These are phyloP conservation scores for Thymelicus sylvestris DNA, from an alignment of 2,888 invertebrate species.

Conservation along the genomic window DNA sequence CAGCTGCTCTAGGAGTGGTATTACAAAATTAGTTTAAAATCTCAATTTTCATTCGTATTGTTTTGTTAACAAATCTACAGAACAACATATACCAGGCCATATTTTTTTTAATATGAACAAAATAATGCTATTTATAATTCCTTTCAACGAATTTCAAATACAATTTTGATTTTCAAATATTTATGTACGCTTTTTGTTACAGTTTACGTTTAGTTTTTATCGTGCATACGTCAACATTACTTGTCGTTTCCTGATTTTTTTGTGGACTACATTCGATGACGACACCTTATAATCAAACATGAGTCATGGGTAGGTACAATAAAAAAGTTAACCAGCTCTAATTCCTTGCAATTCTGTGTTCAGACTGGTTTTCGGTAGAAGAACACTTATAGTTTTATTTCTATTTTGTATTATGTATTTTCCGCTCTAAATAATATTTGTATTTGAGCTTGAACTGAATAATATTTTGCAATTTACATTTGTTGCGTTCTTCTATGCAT, in stretches of 20 bases:
- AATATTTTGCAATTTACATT: no score
- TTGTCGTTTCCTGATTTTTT: constrained; percentile 47
- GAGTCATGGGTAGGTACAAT: constrained; percentile 10
- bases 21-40: no score
- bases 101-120: neutral
- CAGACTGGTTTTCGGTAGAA: constrained; percentile 13
- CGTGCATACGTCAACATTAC: constrained; percentile 48
- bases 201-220: constrained; percentile 45
- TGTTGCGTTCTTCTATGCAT: no score
- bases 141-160: neutral
- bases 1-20: no score
- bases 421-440: neutral
- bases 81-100: no score
- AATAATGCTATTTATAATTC: neutral
- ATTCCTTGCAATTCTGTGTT: constrained; percentile 9
- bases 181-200: constrained; percentile 45
- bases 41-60: no score
- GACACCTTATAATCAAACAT: constrained; percentile 44
- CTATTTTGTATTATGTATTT: neutral
- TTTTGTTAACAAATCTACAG: no score
- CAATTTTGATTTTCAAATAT: constrained; percentile 16
- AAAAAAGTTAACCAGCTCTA: constrained; percentile 17
- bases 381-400: constrained; percentile 1
- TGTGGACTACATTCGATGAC: constrained; percentile 45
- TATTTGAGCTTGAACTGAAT: no score